These are phyloP conservation scores for Tokudaia muenninki DNA, from an alignment of 2,797 vertebrate species.

Conservation along the genomic window DNA sequence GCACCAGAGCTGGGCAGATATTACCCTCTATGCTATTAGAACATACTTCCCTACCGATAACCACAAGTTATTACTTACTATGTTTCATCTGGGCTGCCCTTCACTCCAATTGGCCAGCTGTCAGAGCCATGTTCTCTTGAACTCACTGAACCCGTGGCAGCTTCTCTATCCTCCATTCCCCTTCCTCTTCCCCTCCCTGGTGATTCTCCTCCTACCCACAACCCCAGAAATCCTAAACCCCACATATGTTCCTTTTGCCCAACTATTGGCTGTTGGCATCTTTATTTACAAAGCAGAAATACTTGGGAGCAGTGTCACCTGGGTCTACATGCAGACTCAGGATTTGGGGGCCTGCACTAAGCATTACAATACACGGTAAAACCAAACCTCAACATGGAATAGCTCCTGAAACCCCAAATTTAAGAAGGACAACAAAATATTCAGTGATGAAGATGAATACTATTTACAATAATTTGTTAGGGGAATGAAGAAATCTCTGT, in stretches of 20 bases:
- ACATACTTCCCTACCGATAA: not conserved
- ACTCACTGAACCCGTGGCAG: not conserved
- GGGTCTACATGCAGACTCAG: not conserved
- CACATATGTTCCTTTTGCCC: not conserved
- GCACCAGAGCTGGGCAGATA: not conserved
- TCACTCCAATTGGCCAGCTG: not conserved
- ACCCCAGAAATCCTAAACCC: not conserved
- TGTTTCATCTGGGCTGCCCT: not conserved
- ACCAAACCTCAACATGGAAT: not conserved
- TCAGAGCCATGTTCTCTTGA: not conserved
- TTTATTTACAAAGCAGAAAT: not conserved
- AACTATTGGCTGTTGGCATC: not conserved
- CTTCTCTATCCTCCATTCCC: not conserved
- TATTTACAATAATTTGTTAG: not conserved
- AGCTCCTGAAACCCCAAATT: not conserved
- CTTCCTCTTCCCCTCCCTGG: not conserved
- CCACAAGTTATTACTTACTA: not conserved
- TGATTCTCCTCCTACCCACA: not conserved
- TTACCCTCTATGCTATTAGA: not conserved
- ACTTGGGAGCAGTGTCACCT: not conserved
- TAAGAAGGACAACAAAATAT: not conserved
- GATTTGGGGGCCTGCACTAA: not conserved
- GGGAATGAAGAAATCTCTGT: not conserved
- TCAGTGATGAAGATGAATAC: not conserved
- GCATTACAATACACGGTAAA: not conserved